Evolutionary conservation across 2,888 invertebrate species (phyloP), one percentile per base, ranked within the genome.

Genomic region (Actias luna): DNA sequence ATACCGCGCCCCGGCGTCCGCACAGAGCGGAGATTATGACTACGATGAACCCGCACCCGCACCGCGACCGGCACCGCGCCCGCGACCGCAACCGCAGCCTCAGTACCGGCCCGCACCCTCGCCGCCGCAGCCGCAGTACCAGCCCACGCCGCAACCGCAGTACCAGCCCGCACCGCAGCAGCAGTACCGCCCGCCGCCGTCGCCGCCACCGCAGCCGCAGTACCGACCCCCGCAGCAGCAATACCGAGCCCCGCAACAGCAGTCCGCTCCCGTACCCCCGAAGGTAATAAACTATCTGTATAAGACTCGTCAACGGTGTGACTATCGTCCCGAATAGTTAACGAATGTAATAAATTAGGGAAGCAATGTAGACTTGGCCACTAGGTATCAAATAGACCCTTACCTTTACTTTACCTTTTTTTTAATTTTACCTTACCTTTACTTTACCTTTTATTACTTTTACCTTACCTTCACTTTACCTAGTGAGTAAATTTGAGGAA

Each of bases 31-130:
- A 70, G 88, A 89, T 78, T 87, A 87, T 72, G 89, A 89, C 77
- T 91, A 88, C 73, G 85, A 88, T 12, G 89, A 89, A 57, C 76
- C 83, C 0, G 82, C 84, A 0, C 83, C 83, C 10, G 73, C 79
- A 14, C 85, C 79, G 4, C 77, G 76, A 5, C 77, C 72, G 63
- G 81, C 67, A 66, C 76, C 72, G 72, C 69, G 64, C 76, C 76
- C 66, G 76, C 83, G 64, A 74, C 74, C 86, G 66, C 67, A 69
- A 69, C 85, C 72, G 60, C 79, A 84, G 61, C 75, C 67, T 59
- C 78, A 69, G 63, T 80, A 69, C 74, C 72, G 72, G 2, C 66
- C 74, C 63, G 68, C 79, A 2, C 75, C 82, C 64, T 66, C 62
- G 68, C 85, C 71, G 39, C 78, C 69, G 52, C 82, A 61, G 73